Evolutionary conservation across 2,113 vertebrate genomes (phyloP), one percentile per base, ranked within the genome.

Genomic region (Syrrhaptes paradoxus): DNA sequence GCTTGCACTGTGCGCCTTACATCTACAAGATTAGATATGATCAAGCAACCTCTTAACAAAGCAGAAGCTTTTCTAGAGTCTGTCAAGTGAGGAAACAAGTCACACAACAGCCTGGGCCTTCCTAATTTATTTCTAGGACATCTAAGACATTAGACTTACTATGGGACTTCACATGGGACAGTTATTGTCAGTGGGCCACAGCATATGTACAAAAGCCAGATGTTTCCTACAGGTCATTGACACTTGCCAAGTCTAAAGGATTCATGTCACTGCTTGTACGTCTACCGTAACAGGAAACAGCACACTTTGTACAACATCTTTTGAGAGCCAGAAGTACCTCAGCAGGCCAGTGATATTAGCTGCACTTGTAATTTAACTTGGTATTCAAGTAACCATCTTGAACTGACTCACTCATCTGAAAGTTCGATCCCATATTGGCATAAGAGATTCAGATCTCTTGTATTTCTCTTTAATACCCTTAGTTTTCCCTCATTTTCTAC

Each of bases 171-270:
- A 79, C 43, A 43, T 49, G 26, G 11, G 22, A 70, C 55, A 83
- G 24, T 55, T 84, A 68, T 13, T 49, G 13, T 34, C 58, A 36
- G 51, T 46, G 54, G 57, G 63, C 54, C 57, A 51, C 29, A 83
- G 51, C 54, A 11, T 13, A 72, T 5, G 43, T 72, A 66, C 66
- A 82, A 88, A 92, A 91, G 90, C 90, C 93, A 96, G 87, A 86
- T 92, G 77, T 76, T 97, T 97, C 84, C 95, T 87, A 95, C 32
- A 91, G 68, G 88, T 91, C 78, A 96, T 11, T 90, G 85, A 91
- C 62, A 93, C 49, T 72, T 94, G 75, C 94, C 80, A 97, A 84
- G 87, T 90, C 87, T 79, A 90, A 93, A 49, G 82, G 93, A 94
- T 95, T 96, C 92, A 88, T 74, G 81, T 89, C 94, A 93, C 86